Evolutionary conservation across 2,113 vertebrate genomes (phyloP).

Genomic region (Galeopterus variegatus): DNA sequence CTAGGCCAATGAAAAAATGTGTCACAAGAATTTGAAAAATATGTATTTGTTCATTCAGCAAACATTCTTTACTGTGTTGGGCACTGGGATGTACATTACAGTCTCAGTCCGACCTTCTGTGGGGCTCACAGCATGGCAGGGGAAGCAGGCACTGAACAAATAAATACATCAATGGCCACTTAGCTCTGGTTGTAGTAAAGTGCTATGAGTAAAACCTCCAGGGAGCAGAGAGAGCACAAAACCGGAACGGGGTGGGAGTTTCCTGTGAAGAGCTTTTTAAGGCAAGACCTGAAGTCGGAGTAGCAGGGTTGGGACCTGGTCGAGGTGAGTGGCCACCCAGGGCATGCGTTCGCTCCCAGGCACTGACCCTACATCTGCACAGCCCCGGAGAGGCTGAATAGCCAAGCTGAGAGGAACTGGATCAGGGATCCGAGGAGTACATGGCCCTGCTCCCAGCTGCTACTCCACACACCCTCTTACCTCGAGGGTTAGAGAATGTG

Average conservation of each 20-base stretch:
- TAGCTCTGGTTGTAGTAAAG: not conserved
- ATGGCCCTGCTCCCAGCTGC: not conserved
- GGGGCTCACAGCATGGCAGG: not conserved
- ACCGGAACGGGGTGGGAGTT: not conserved
- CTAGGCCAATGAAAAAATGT: not conserved
- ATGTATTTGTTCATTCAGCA: not conserved
- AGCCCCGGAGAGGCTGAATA: rapidly evolving
- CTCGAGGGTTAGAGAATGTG: not conserved
- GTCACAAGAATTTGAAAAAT: not conserved
- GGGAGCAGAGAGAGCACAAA: not conserved
- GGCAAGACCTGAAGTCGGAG: not conserved
- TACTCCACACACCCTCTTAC: not conserved
- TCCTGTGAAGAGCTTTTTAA: not conserved
- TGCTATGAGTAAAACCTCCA: not conserved
- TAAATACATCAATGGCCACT: not conserved
- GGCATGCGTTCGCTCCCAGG: rapidly evolving
- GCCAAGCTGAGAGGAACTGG: not conserved
- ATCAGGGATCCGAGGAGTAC: rapidly evolving
- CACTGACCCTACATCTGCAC: not conserved
- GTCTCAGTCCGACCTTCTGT: too few species aligned
- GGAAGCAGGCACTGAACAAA: not conserved
- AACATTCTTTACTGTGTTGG: not conserved
- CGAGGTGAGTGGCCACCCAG: not conserved
- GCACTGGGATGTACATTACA: too few species aligned
- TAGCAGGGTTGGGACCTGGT: not conserved